A percentile compares a stretch with the other conserved stretches of the same genome.
Conservation (phyloP, 2,113 vertebrate species). For the Crocuta crocuta region DNA sequence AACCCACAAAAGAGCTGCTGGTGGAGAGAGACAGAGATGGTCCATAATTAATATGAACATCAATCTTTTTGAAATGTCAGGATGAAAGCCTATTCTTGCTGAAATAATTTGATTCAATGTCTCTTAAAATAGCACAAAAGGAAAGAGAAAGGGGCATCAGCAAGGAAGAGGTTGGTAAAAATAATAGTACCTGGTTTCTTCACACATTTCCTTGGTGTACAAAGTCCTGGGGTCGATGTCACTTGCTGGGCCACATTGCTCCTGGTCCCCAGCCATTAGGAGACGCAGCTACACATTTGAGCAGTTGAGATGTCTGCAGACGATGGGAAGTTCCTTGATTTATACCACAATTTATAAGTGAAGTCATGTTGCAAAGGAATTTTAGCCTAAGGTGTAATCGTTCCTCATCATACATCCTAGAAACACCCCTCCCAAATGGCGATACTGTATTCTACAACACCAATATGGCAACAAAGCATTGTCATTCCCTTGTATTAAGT, state of each 20-base stretch:
- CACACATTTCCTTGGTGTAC: not conserved
- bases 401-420: not conserved
- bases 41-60: slow-evolving; percentile 70
- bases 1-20: slow-evolving; percentile 20
- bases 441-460: not conserved
- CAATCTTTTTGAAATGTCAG: slow-evolving; percentile 73
- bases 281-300: not conserved
- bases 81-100: slow-evolving; percentile 68
- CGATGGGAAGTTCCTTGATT: not conserved
- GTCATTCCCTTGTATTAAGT: not conserved
- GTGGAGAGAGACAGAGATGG: slow-evolving; percentile 31
- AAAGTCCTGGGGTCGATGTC: not conserved
- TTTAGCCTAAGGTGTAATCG: not conserved
- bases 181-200: not conserved
- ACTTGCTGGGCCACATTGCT: not conserved
- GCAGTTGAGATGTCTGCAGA: not conserved
- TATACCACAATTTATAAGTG: not conserved
- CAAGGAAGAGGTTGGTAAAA: slow-evolving; percentile 42
- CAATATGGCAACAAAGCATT: not conserved
- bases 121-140: slow-evolving; percentile 51
- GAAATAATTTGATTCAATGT: slow-evolving; percentile 64
- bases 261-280: too few species aligned
- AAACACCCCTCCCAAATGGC: not conserved
- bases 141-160: slow-evolving; percentile 25
- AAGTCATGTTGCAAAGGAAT: not conserved